These are phyloP conservation scores for Cheilosia grossa DNA, from an alignment of 2,888 invertebrate genomes.

Conservation along the genomic window DNA sequence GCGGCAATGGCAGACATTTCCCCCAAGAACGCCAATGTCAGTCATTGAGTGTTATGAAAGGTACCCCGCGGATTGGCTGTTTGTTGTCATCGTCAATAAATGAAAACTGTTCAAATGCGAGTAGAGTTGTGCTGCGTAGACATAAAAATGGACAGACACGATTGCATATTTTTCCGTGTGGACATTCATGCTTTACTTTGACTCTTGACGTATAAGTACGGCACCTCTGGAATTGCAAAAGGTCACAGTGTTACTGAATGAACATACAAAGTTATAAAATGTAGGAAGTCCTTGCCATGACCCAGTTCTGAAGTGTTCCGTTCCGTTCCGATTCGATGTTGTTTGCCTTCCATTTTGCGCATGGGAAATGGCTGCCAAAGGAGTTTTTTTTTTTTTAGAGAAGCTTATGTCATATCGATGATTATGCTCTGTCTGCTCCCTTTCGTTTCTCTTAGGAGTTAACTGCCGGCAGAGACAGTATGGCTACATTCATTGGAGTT, in stretches of 20 bases:
- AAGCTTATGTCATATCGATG: neutral
- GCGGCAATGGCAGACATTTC: too few species aligned
- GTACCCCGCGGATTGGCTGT: neutral
- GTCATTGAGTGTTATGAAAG: neutral
- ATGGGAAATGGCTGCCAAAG: slow-evolving; percentile 16
- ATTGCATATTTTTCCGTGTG: too few species aligned
- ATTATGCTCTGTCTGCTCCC: neutral
- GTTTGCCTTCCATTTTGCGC: slow-evolving; percentile 45
- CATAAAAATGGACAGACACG: too few species aligned
- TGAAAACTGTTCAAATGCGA: neutral
- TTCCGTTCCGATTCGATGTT: slow-evolving; percentile 47
- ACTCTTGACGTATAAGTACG: too few species aligned
- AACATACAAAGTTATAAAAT: slow-evolving; percentile 25
- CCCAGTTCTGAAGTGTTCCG: slow-evolving; percentile 13
- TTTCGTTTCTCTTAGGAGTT: slow-evolving; percentile 6
- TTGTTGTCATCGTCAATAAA: slow-evolving; percentile 8
- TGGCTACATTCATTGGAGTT: too few species aligned
- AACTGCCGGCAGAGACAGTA: neutral
- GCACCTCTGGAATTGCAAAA: slow-evolving; percentile 43
- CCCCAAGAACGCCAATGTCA: slow-evolving; percentile 13
- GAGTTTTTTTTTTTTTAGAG: neutral
- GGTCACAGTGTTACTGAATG: slow-evolving; percentile 48
- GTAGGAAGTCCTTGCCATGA: slow-evolving; percentile 45
- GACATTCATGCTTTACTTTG: neutral
- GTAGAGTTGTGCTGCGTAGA: too few species aligned